Evolutionary conservation across 2,797 vertebrate genomes (phyloP), one percentile per base, ranked within the genome.

Genomic region (Sebastes kiyomatsui): DNA sequence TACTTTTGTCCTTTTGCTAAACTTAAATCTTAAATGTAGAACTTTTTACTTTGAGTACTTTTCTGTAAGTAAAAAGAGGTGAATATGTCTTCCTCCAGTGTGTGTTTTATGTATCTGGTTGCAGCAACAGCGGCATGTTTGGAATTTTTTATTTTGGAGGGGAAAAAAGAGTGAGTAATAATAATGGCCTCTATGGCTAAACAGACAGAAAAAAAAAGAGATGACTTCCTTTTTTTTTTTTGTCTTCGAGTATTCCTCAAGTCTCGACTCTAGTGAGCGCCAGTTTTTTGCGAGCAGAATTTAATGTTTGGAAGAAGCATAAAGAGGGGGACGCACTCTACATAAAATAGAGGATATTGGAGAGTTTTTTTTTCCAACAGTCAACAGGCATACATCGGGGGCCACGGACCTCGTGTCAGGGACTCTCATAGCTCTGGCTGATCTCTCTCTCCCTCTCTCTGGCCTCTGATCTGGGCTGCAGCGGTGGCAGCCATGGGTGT

Each of bases 401-500:
- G 80, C 72, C 72, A 1, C 22, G 25, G 30, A 67, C 79, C 69
- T 38, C 20, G 46, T 22, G 74, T 27, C 10, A 61, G 42, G 7
- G 77, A 70, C 86, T 73, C 85, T n/a, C 13, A 28, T 33, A 82
- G 79, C 71, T 67, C 11, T 2, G 52, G 49, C 64, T 25, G 80
- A 69, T 56, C 71, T 75, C 83, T 62, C 83, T 62, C 78, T 59
- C 67, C 33, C 27, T 35, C 72, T 66, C 75, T 46, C 67, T 35
- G 82, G 86, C 87, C 89, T 92, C 90, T 94, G 92, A 92, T 92
- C 86, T 67, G 83, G 81, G 83, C 80, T 83, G 87, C 87, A 75
- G 90, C 75, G 20, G 90, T 76, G 87, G 87, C 90, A 82, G 90
- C 87, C 82, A 59, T 55, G 87, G 85, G 82, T 86, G 85, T 75